These are phyloP conservation scores for Hyphantria cunea DNA, from an alignment of 1,140 invertebrate species.

Conservation along the genomic window DNA sequence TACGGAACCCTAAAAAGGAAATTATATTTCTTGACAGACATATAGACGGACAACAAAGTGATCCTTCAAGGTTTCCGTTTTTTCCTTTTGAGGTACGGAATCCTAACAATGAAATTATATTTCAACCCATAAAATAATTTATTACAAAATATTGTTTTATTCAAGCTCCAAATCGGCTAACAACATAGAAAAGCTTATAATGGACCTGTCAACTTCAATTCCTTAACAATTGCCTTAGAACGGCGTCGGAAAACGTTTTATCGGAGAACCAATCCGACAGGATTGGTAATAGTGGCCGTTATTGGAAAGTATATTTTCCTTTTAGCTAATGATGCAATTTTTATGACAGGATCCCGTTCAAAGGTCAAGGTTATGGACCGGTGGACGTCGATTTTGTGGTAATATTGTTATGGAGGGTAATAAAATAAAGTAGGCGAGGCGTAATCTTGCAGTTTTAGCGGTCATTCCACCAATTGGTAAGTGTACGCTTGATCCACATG, in stretches of 20 bases:
- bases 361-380: conserved; percentile 12
- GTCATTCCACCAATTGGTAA: too few species aligned
- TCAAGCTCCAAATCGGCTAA: conserved; percentile 20
- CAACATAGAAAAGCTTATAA: conserved; percentile 36
- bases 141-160: conserved; percentile 24
- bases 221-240: conserved; percentile 28
- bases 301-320: conserved; percentile 18
- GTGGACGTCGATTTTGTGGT: background rate
- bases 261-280: conserved; percentile 3
- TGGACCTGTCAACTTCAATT: conserved; percentile 38
- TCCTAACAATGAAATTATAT: background rate
- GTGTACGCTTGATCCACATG: too few species aligned
- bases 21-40: too few species aligned
- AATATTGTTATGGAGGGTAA: background rate
- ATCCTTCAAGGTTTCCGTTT: too few species aligned
- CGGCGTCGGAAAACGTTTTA: conserved; percentile 15
- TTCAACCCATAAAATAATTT: background rate
- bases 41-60: too few species aligned
- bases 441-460: background rate
- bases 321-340: conserved; percentile 29
- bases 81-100: too few species aligned
- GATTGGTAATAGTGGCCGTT: conserved; percentile 14
- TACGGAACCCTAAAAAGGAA: too few species aligned
- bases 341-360: background rate
- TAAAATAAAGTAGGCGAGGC: too few species aligned